These are phyloP conservation scores for Glandiceps talaboti DNA, from an alignment of 53 echinoderm and acorn worm genomes.

Conservation along the genomic window DNA sequence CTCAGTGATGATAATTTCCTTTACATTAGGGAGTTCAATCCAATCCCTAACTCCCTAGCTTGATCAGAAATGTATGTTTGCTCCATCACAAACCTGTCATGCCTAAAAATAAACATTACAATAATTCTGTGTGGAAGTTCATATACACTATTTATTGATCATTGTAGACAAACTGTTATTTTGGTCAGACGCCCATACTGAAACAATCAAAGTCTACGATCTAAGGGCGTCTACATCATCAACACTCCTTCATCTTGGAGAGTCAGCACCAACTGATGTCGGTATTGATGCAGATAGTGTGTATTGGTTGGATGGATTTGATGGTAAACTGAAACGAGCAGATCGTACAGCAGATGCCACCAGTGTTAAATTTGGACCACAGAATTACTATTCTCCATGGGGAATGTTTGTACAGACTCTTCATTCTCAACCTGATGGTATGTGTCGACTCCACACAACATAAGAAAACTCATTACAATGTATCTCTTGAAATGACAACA, in stretches of 20 bases:
- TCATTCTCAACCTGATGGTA: neutral
- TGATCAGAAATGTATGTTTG: too few species aligned
- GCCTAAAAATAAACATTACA: too few species aligned
- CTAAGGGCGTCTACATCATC: neutral
- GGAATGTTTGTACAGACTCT: neutral
- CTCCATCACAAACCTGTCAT: too few species aligned
- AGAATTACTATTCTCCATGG: neutral
- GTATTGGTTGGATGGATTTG: neutral
- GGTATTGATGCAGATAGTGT: neutral
- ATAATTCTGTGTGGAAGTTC: too few species aligned
- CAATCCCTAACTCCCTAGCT: too few species aligned
- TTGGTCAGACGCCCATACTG: neutral
- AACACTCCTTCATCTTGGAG: neutral
- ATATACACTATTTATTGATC: too few species aligned
- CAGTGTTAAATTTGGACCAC: neutral
- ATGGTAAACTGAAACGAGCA: neutral
- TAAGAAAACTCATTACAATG: too few species aligned
- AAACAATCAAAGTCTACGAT: neutral
- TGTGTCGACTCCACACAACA: too few species aligned
- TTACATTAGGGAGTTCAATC: too few species aligned
- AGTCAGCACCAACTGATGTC: neutral
- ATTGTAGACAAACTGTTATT: neutral
- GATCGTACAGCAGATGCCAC: neutral
- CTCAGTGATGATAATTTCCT: too few species aligned
- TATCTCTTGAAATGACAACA: too few species aligned